Base-by-base conservation (phyloP, 2,797 vertebrate species). In the Kryptolebias ocellatus region DNA sequence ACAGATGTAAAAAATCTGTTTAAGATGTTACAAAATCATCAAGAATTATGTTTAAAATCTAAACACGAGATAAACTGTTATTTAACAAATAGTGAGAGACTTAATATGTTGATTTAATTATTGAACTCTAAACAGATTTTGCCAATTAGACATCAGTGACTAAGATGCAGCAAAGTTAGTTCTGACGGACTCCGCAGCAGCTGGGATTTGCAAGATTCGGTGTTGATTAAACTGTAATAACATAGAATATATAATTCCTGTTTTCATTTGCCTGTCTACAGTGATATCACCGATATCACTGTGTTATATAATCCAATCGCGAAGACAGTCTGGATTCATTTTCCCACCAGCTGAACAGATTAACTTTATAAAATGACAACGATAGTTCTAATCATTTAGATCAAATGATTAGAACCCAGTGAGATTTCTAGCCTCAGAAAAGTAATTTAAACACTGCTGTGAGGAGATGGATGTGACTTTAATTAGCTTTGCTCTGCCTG, bases 401-500 rank as follows among this genome's bases (percentile, higher is more conserved):
- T 67, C 9, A 46, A 61, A 64, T 53, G 24, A 64, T 57, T 4
- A 55, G 42, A 45, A 16, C 28, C 20, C 27, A 24, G 39, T 20
- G 34, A 64, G 55, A 44, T 49, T 27, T 49, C 20, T 20, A n/a
- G 16, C 46, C 37, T 66, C 31, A 28, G 54, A 34, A 52, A 60
- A 67, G 53, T 14, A 47, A 70, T 61, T 53, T 51, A 54, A 49
- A 18, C 16, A 34, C 39, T 20, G 18, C 42, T 34, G n/a, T 1
- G 6, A 53, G 47, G 11, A 67, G 34, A 24, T 44, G 17, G 54
- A 46, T 63, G 34, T 18, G 16, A 59, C 20, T 63, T 64, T 67
- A 67, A 70, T 70, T 63, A 55, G 46, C 20, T 75, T 47, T 58
- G 29, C 45, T 65, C 37, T 64, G 61, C 53, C 58, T 71, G 67